Base-by-base conservation (phyloP, 1,140 invertebrate genomes). In the Scylla paramamosain region DNA sequence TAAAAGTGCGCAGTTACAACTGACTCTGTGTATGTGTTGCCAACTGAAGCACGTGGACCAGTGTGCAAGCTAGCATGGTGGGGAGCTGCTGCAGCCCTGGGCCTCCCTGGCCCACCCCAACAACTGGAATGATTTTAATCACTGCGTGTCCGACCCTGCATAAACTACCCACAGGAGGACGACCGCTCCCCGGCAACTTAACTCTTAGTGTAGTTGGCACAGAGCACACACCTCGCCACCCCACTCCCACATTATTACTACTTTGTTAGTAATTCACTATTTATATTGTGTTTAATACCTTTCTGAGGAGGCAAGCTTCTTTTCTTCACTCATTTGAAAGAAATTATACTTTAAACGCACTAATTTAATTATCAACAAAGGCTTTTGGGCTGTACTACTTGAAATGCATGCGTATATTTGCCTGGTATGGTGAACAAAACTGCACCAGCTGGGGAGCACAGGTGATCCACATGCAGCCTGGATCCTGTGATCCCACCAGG, bases 151-250 rank as follows among this genome's bases (percentile, higher is more conserved):
- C 67, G 8, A 77, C 67, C 67, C 67, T 77, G 67, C 67, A 77
- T 77, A 77, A n/a, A 77, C 67, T n/a, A n/a, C 67, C 67, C 20
- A 77, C 87, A 39, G 31, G 84, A 39, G 25, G 32, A 89, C 86
- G 45, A 88, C 25, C 87, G 31, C 39, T 89, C 14, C 39, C 87
- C 45, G 46, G 39, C 87, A 25, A 28, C 46, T 89, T n/a, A 32
- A 89, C 25, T 89, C 87, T n/a, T 48, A n/a, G n/a, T 89, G 87
- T 89, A 89, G 87, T 89, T 89, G 45, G 87, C 87, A 89, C 87
- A 89, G 39, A 39, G 46, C 87, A 89, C 87, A 89, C 31, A 45
- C 87, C 87, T 89, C 8, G 87, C 87, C 87, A 46, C 20, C 87
- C 87, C 46, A 89, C 45, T 48, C 45, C 46, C 45, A 39, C 31